Conservation (phyloP, 2,797 vertebrate species). For the Tinamus major region DNA sequence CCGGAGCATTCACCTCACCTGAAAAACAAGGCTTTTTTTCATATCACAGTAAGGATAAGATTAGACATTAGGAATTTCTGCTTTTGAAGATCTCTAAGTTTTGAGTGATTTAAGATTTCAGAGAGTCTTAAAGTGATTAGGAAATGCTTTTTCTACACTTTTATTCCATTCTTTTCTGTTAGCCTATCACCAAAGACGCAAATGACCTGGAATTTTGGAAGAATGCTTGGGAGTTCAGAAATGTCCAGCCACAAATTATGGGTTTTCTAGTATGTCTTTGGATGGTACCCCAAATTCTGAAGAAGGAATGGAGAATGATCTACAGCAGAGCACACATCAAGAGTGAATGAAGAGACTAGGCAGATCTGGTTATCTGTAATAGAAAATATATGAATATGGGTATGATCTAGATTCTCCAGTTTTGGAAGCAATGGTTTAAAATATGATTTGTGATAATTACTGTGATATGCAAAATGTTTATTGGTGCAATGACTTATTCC, state of each 20-base stretch:
- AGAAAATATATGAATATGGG: not conserved
- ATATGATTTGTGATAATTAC: not conserved
- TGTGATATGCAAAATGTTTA: slow-evolving; percentile 8
- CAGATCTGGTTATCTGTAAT: not conserved
- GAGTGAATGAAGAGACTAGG: not conserved
- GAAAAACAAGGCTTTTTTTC: not conserved
- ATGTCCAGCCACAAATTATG: not conserved
- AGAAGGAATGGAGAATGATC: not conserved
- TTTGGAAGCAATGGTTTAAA: not conserved
- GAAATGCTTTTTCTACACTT: not conserved
- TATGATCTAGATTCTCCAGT: not conserved
- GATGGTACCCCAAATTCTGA: not conserved
- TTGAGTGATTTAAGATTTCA: not conserved
- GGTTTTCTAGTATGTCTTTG: not conserved
- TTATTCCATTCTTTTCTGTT: not conserved
- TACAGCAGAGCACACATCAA: not conserved
- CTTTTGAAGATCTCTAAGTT: not conserved
- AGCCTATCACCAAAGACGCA: not conserved
- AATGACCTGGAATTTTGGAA: not conserved
- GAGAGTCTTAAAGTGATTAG: not conserved
- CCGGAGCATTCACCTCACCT: not conserved
- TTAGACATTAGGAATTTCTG: not conserved
- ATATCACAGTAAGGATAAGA: not conserved
- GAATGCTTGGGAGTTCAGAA: not conserved
- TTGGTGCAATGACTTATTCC: not conserved